A percentile compares a stretch with the other conserved stretches of the same genome.
These are phyloP conservation scores for Neopipo cinnamomea DNA, from an alignment of 2,113 vertebrate genomes.

Conservation along the genomic window DNA sequence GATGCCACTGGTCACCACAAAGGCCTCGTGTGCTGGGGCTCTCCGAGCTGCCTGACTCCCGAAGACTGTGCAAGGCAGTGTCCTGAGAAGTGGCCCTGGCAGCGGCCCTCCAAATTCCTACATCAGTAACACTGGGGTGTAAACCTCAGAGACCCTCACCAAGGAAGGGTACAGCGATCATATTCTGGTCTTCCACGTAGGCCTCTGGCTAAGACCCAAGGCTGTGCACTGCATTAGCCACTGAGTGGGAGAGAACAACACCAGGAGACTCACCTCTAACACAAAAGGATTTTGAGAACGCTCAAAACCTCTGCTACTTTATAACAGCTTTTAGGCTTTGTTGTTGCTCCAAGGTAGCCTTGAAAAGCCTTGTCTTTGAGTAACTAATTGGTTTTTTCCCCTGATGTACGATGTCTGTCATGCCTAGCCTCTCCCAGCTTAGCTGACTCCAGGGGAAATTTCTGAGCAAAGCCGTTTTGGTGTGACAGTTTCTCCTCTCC, in stretches of 20 bases:
- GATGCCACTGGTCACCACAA: neutral
- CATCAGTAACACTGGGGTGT: accelerated
- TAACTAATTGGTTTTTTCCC: neutral
- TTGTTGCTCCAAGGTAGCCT: neutral
- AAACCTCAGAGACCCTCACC: neutral
- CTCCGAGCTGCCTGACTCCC: neutral
- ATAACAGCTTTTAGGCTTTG: neutral
- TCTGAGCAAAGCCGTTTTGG: neutral
- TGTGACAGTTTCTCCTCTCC: neutral
- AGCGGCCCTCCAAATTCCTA: neutral
- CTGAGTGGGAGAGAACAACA: neutral
- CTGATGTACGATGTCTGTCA: neutral
- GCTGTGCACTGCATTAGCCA: neutral
- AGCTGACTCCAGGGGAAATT: neutral
- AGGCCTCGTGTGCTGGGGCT: accelerated
- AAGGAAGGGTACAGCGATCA: neutral
- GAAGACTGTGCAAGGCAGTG: neutral
- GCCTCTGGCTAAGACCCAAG: neutral
- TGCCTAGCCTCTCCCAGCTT: neutral
- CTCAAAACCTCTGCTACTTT: neutral
- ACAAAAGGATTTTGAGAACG: neutral
- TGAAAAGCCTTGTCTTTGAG: neutral
- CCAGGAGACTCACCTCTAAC: neutral
- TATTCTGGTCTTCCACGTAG: neutral
- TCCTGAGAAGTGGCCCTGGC: neutral